Evolutionary conservation across 64 coral and sea anemone species (phyloP).

Genomic region (Montipora efflorescens): DNA sequence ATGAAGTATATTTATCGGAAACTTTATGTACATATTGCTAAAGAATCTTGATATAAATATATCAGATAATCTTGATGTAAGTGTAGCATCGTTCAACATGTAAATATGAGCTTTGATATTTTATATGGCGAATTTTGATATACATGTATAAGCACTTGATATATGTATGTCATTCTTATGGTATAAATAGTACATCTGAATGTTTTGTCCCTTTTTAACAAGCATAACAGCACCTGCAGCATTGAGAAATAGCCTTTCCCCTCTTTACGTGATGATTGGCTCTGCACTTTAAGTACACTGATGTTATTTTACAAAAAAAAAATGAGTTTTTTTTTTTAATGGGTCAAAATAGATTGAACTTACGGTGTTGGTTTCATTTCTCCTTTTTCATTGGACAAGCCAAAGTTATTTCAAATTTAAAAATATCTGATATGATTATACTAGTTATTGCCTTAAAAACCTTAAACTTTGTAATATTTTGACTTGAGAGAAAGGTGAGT

Average conservation of each 20-base stretch:
- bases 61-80: no score
- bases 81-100: no score
- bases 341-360: slow-evolving; percentile 5
- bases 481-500: slow-evolving; percentile 7
- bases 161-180: no score
- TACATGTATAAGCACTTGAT: no score
- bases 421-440: background rate
- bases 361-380: slow-evolving; percentile 17
- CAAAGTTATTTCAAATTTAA: slow-evolving; percentile 20
- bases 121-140: no score
- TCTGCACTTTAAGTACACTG: slow-evolving; percentile 13
- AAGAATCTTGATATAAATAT: no score
- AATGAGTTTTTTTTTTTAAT: background rate
- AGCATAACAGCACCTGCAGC: background rate
- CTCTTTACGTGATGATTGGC: slow-evolving; percentile 4
- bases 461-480: slow-evolving; percentile 16
- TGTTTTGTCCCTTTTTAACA: no score
- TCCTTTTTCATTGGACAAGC: slow-evolving; percentile 5
- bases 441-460: slow-evolving; percentile 18
- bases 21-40: no score
- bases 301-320: slow-evolving; percentile 4
- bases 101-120: no score
- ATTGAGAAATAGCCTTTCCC: slow-evolving; percentile 9
- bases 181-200: no score
- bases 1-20: no score